Evolutionary conservation across 1,140 invertebrate species (phyloP).

Genomic region (Zaprionus capensis): DNA sequence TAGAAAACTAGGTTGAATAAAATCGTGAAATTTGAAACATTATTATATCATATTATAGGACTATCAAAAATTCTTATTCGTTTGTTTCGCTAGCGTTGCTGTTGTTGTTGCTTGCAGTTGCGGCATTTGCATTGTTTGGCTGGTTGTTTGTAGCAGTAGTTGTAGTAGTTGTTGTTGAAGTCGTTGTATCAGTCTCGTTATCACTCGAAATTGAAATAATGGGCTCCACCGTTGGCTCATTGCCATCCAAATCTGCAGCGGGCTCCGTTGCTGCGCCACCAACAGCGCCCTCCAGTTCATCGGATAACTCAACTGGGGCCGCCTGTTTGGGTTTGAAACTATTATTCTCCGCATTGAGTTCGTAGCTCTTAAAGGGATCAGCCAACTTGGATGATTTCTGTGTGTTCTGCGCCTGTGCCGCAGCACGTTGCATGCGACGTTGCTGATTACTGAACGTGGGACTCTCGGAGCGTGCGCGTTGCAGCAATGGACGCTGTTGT

Average conservation of each 20-base stretch:
- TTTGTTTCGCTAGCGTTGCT: slow-evolving; percentile 43
- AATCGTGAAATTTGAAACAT: slow-evolving; percentile 15
- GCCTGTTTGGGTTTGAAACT: slow-evolving; percentile 73
- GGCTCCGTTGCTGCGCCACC: slow-evolving; percentile 52
- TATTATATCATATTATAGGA: slow-evolving; percentile 28
- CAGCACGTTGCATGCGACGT: slow-evolving; percentile 65
- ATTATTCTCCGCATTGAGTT: slow-evolving; percentile 79
- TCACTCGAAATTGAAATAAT: slow-evolving; percentile 62
- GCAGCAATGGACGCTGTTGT: slow-evolving; percentile 65
- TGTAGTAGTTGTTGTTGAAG: slow-evolving; percentile 28
- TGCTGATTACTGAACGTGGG: slow-evolving; percentile 80
- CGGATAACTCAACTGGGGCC: slow-evolving; percentile 22
- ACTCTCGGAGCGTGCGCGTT: slow-evolving; percentile 78
- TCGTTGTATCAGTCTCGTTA: slow-evolving; percentile 73
- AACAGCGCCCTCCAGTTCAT: slow-evolving; percentile 71
- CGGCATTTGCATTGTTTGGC: slow-evolving; percentile 10
- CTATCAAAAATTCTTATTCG: slow-evolving; percentile 39
- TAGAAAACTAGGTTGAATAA: slow-evolving; percentile 16
- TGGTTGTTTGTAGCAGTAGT: slow-evolving; percentile 33
- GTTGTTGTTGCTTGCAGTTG: slow-evolving; percentile 41
- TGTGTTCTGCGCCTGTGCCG: slow-evolving; percentile 48
- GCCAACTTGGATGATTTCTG: slow-evolving; percentile 45
- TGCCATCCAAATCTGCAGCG: slow-evolving; percentile 42
- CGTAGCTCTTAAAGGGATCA: slow-evolving; percentile 79
- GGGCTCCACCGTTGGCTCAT: slow-evolving; percentile 34